Conservation (phyloP, 2,113 vertebrate species). For the Forbesichthys papilliferus region DNA sequence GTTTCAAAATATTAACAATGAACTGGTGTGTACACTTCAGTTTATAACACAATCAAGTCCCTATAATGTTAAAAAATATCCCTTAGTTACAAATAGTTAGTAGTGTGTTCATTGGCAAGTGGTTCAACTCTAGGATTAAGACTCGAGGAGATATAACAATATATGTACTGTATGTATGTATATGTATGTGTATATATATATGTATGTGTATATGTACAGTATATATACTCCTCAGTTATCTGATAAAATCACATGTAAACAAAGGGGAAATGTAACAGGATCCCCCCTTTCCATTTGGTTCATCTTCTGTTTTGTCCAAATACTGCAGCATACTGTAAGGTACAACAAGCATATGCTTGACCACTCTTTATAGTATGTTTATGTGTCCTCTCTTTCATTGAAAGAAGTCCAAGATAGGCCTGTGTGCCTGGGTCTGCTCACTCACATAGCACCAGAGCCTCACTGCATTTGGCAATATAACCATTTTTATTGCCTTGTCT, state of each 20-base stretch:
- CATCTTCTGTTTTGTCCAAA: not conserved
- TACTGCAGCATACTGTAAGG: not conserved
- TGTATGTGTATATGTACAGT: no score
- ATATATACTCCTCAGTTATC: not conserved
- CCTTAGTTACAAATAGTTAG: no score
- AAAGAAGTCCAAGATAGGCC: conserved; percentile 52
- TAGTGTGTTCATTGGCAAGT: no score
- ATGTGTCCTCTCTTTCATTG: conserved; percentile 26
- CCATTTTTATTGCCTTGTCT: conserved; percentile 62
- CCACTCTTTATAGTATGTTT: no score
- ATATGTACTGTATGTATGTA: no score
- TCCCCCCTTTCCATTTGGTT: not conserved
- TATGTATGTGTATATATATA: no score
- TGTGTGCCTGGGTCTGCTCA: conserved; percentile 54
- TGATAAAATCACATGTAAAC: not conserved
- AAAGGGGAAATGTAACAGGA: not conserved
- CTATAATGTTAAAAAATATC: no score
- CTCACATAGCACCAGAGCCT: conserved; percentile 51
- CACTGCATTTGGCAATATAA: conserved; percentile 59
- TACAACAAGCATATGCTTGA: not conserved
- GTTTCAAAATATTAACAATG: no score
- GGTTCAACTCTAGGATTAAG: no score
- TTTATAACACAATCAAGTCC: no score
- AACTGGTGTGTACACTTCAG: no score
- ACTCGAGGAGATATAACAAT: no score